Evolutionary conservation across 2,888 invertebrate genomes (phyloP), one percentile per base, ranked within the genome.

Genomic region (Lasioglossum calceatum): DNA sequence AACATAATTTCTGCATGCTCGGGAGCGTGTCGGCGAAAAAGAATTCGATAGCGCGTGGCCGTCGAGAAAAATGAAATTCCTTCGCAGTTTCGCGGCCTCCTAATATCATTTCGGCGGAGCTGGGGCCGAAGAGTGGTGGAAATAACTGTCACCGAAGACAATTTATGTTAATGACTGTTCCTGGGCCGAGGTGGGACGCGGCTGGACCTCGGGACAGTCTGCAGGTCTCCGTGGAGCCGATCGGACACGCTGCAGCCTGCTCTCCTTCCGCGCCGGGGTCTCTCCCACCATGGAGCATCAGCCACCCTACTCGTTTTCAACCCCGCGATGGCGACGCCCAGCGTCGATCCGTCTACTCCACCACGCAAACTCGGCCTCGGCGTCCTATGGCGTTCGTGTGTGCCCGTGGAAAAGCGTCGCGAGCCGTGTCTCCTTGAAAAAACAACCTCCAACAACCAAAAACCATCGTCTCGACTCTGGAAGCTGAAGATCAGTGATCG

Each of bases 71-170:
- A 50, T 61, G 39, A n/a, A 64, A 82, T 77, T 77, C 23, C 19
- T n/a, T 12, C 23, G 64, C 54, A 64, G 50, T 64, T 58, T n/a
- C 32, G 54, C 76, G 23, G n/a, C 47, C 14, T 32, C 27, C 64
- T 54, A 67, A 82, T 88, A 89, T 91, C 80, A 86, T 87, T 87
- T 83, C 72, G 88, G 89, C 84, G 76, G 89, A 82, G 83, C 70
- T 76, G 23, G 79, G 84, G 85, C 88, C 88, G 88, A 87, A 89
- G 82, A 87, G 89, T 91, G 88, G 93, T 93, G 91, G 94, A 93
- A 91, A 94, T 94, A 94, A 96, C 96, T 96, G 96, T 96, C 96
- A 96, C 96, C 96, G 95, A 96, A 96, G 96, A 96, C 96, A 96
- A 96, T 96, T 96, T 95, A 95, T 95, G 95, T 94, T 95, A 95